Percentiles rank a stretch among this genome's conserved stretches.
Conservation (phyloP, 1,140 invertebrate species). For the Sitobion miscanthi region DNA sequence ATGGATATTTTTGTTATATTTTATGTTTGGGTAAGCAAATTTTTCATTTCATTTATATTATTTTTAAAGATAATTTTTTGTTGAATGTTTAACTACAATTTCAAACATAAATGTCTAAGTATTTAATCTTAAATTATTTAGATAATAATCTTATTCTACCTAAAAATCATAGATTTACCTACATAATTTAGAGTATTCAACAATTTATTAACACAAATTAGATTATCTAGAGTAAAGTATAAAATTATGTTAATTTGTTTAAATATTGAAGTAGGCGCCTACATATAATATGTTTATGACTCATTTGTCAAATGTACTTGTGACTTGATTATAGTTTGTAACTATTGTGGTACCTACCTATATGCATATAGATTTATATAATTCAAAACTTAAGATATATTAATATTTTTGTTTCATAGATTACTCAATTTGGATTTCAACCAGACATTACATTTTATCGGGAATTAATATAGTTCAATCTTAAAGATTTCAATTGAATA, state of each 20-base stretch:
- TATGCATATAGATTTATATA: background rate
- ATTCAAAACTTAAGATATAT: background rate
- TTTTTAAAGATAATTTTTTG: background rate
- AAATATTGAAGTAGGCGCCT: background rate
- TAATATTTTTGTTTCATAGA: constrained; percentile 16
- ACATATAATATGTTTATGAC: background rate
- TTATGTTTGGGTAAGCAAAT: background rate
- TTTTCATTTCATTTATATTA: background rate
- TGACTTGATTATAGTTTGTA: background rate
- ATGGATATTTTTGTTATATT: background rate
- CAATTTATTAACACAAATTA: background rate
- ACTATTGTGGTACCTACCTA: background rate
- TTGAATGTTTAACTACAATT: background rate
- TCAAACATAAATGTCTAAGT: background rate
- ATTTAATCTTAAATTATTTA: background rate
- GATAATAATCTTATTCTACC: background rate
- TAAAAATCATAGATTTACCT: background rate
- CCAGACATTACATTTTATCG: background rate
- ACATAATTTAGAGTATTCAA: background rate
- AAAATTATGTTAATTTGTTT: background rate
- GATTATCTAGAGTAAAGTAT: background rate
- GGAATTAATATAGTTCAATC: background rate
- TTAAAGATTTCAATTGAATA: too few species aligned
- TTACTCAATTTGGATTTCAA: constrained; percentile 14
- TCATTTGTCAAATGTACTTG: background rate